A percentile compares a stretch with the other conserved stretches of the same genome.
Conservation (phyloP, 2,797 vertebrate species). For the Borostomias antarcticus region DNA sequence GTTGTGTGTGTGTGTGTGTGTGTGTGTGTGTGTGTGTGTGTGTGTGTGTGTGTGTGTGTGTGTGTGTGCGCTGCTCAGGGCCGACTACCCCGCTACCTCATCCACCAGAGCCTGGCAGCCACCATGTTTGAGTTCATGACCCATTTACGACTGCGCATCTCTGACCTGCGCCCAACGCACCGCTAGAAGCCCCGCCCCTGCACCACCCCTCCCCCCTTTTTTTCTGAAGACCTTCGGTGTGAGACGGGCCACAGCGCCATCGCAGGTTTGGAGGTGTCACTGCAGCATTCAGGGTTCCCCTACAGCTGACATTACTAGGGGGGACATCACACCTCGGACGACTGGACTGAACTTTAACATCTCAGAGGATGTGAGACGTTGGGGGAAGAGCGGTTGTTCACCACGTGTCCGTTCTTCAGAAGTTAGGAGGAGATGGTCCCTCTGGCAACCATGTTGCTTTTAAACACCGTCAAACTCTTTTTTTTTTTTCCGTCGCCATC, state of each 20-base stretch:
- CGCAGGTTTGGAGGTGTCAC: slow-evolving; percentile 23
- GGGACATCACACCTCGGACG: background rate
- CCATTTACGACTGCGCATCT: slow-evolving; percentile 86
- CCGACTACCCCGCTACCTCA: slow-evolving; percentile 92
- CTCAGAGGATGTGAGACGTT: slow-evolving; percentile 14
- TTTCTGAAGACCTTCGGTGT: too few relatives aligned
- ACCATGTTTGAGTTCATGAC: slow-evolving; percentile 97
- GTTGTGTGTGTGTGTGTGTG: too few relatives aligned
- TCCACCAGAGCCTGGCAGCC: slow-evolving; percentile 93
- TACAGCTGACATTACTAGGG: background rate
- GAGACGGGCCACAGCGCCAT: slow-evolving; percentile 8
- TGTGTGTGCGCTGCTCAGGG: too few relatives aligned
- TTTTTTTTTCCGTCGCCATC: slow-evolving; percentile 29
- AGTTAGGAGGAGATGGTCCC: slow-evolving; percentile 6
- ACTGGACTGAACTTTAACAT: slow-evolving; percentile 9
- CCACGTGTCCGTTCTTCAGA: background rate
- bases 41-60: too few relatives aligned
- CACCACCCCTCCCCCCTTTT: slow-evolving; percentile 34
- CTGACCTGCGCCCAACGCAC: slow-evolving; percentile 68
- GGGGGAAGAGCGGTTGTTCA: background rate
- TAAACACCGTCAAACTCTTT: slow-evolving; percentile 1
- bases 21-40: too few relatives aligned
- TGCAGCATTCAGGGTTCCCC: background rate
- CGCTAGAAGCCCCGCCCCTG: slow-evolving; percentile 42
- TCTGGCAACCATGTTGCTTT: slow-evolving; percentile 6